phyloP scores from a whole-genome alignment of 2,113 vertebrate genomes.

The Trinectes maculatus region DNA sequence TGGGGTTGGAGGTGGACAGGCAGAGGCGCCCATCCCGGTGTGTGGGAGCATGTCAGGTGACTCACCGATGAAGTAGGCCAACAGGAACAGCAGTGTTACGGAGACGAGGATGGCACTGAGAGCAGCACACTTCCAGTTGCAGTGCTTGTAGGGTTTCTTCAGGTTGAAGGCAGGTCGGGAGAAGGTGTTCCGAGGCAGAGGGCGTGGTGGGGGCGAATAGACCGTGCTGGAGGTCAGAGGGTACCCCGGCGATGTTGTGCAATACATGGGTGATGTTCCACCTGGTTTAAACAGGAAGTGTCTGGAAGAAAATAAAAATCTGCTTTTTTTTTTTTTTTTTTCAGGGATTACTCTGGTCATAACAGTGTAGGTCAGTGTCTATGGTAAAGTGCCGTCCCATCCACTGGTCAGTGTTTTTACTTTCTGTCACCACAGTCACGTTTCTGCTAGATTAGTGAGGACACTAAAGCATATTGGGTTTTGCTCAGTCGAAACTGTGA shows the following conservation, averaged over 20 bases:
- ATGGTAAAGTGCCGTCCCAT: constrained; percentile 34
- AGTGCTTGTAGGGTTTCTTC: constrained; percentile 98
- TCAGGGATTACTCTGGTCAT: constrained; percentile 8
- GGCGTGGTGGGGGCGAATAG: constrained; percentile 96
- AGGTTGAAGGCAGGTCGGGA: constrained; percentile 95
- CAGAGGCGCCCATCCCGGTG: constrained; percentile 4
- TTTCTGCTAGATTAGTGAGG: constrained; percentile 32
- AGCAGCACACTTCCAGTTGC: constrained; percentile 98
- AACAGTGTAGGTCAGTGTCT: constrained; percentile 16
- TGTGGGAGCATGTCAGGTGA: constrained; percentile 36
- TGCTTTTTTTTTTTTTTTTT: not conserved
- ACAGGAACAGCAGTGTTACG: constrained; percentile 90
- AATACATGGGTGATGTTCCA: constrained; percentile 97
- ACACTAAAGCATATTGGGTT: constrained; percentile 39
- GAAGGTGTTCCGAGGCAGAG: constrained; percentile 95
- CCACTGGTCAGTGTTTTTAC: constrained; percentile 54
- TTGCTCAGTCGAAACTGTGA: constrained; percentile 54
- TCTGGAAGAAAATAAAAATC: constrained; percentile 75
- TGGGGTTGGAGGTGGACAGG: not conserved
- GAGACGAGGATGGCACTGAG: constrained; percentile 96
- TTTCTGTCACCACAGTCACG: constrained; percentile 58
- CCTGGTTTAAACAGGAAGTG: constrained; percentile 99
- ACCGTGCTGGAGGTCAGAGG: constrained; percentile 99
- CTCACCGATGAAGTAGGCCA: constrained; percentile 99
- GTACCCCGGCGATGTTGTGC: constrained; percentile 95